Evolutionary conservation across 2,113 vertebrate species (phyloP).

Genomic region (Carassius gibelio): DNA sequence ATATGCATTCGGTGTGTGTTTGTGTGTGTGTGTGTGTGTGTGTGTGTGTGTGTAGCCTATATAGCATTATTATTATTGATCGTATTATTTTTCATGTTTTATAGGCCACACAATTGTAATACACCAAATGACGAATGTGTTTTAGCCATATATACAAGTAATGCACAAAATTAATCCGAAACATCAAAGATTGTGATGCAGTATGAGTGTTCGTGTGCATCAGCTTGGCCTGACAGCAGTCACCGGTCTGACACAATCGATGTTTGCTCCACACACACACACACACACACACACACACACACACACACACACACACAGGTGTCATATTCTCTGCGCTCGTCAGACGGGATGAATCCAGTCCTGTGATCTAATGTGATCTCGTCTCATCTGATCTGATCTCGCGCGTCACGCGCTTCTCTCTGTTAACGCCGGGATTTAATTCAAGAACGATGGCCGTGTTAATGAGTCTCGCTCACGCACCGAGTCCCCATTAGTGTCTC

Average conservation of each 20-base stretch:
- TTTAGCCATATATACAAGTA: no score
- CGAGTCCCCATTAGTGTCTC: not conserved
- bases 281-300: not conserved
- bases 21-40: no score
- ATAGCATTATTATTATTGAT: no score
- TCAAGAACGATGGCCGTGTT: slow-evolving; percentile 17
- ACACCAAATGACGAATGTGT: no score
- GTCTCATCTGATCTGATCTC: not conserved
- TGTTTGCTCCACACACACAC: not conserved
- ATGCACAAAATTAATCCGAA: not conserved
- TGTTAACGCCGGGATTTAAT: slow-evolving; percentile 43
- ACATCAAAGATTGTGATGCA: not conserved
- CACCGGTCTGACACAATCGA: not conserved
- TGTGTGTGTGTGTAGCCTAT: no score
- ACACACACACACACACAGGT: not conserved
- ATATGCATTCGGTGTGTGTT: no score
- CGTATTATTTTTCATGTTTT: no score
- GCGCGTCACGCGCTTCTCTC: slow-evolving; percentile 23
- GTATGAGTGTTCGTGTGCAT: not conserved
- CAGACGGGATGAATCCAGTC: not conserved
- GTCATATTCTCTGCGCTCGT: not conserved
- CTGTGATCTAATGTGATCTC: not conserved
- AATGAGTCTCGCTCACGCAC: slow-evolving; percentile 21
- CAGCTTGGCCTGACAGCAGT: not conserved
- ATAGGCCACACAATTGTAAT: no score